Evolutionary conservation across 2,113 vertebrate genomes (phyloP).

Genomic region (Halcyon malimbica): DNA sequence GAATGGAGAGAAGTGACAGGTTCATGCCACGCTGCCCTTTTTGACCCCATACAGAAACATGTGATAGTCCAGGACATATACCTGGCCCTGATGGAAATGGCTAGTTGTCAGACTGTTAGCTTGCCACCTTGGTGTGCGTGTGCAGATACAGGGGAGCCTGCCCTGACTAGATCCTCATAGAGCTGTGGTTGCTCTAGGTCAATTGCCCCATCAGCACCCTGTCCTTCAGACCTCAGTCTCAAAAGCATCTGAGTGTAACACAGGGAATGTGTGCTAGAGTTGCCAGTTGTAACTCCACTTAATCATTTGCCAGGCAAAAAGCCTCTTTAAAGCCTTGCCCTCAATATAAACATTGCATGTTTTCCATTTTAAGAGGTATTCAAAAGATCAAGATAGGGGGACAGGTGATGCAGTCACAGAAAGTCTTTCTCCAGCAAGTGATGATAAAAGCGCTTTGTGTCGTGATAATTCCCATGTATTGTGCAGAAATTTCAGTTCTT

Average conservation of each 20-base stretch:
- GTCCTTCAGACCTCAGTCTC: neutral
- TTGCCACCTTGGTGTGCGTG: neutral
- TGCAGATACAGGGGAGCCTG: neutral
- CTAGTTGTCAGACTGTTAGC: neutral
- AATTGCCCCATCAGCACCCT: accelerated
- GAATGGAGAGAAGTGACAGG: neutral
- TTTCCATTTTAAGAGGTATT: neutral
- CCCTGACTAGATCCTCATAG: neutral
- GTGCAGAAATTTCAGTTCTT: neutral
- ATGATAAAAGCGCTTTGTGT: neutral
- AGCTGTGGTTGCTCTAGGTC: neutral
- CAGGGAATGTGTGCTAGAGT: neutral
- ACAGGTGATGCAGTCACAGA: neutral
- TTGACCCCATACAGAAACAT: accelerated
- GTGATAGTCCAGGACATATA: accelerated
- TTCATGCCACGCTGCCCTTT: neutral
- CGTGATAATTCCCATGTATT: neutral
- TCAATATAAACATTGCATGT: neutral
- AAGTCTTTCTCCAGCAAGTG: neutral
- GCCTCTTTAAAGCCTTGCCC: neutral
- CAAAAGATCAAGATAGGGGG: neutral
- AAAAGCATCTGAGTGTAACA: neutral
- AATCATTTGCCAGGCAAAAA: neutral
- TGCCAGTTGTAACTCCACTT: neutral
- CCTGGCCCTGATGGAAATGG: neutral